phyloP scores from a whole-genome alignment of 1,140 invertebrate species.

The Cydia pomonella region DNA sequence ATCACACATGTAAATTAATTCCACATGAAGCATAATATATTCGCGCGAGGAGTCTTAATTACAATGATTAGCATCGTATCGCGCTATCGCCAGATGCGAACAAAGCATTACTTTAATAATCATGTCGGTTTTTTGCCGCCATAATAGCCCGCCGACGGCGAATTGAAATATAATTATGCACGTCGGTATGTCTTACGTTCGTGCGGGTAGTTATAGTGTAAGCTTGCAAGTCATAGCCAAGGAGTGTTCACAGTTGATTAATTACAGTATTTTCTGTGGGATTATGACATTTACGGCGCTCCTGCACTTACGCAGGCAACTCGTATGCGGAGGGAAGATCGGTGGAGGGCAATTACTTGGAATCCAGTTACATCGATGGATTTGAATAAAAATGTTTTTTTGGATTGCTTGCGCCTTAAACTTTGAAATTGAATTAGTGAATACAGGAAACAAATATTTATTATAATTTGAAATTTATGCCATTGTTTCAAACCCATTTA shows the following conservation, averaged over 20 bases:
- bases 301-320: not conserved
- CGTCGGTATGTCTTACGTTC: conserved; percentile 1
- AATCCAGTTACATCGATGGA: conserved; percentile 3
- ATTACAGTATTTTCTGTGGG: conserved; percentile 14
- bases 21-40: conserved; percentile 12
- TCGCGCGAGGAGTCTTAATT: conserved; percentile 20
- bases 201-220: conserved; percentile 7
- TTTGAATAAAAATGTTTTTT: not conserved
- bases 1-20: conserved; percentile 17
- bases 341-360: not conserved
- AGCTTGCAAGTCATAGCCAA: not conserved
- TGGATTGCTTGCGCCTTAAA: no score
- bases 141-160: conserved; percentile 23
- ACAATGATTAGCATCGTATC: conserved; percentile 25
- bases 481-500: no score
- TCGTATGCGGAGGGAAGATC: not conserved
- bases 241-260: conserved; percentile 16
- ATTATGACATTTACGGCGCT: not conserved
- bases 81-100: conserved; percentile 28
- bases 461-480: no score
- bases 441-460: no score
- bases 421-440: no score
- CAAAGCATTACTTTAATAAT: conserved; percentile 33
- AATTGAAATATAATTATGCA: conserved; percentile 30
- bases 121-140: conserved; percentile 28